A percentile compares a stretch with the other conserved stretches of the same genome.
These are phyloP conservation scores for Ctenosaura bakeri DNA, from an alignment of 2,797 vertebrate genomes.

Conservation along the genomic window DNA sequence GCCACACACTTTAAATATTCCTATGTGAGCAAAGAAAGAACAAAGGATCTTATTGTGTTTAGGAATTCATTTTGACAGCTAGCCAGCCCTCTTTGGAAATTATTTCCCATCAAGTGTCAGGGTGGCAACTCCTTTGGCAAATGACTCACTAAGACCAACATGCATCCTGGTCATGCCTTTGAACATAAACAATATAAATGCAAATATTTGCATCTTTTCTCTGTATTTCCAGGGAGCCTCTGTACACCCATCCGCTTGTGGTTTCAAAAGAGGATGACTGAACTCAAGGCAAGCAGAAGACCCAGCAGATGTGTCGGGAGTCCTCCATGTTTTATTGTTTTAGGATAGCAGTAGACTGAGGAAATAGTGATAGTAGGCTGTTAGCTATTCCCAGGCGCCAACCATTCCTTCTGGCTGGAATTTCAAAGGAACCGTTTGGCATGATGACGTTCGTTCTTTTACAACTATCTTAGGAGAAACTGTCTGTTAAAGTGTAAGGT, in stretches of 20 bases:
- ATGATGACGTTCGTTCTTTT: too few species aligned
- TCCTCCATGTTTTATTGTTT: too few species aligned
- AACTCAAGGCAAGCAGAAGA: not conserved
- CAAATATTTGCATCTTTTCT: not conserved
- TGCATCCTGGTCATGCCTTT: not conserved
- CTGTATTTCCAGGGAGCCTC: not conserved
- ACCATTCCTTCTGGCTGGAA: too few species aligned
- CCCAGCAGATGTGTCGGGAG: too few species aligned
- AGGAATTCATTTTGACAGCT: not conserved
- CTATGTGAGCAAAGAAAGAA: not conserved
- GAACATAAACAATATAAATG: not conserved
- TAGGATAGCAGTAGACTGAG: too few species aligned
- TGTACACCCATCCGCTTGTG: too few species aligned
- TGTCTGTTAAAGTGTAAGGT: too few species aligned
- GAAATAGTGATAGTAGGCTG: too few species aligned
- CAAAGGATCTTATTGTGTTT: not conserved
- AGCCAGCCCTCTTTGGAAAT: not conserved
- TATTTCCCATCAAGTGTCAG: not conserved
- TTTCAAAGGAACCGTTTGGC: too few species aligned
- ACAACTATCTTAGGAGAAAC: too few species aligned
- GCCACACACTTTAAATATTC: not conserved
- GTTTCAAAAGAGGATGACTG: not conserved
- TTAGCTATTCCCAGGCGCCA: too few species aligned
- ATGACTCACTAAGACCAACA: not conserved
- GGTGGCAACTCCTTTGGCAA: not conserved